A percentile compares a stretch with the other conserved stretches of the same genome.
phyloP scores from a whole-genome alignment of 2,888 invertebrate species.

The Aplocera efformata region DNA sequence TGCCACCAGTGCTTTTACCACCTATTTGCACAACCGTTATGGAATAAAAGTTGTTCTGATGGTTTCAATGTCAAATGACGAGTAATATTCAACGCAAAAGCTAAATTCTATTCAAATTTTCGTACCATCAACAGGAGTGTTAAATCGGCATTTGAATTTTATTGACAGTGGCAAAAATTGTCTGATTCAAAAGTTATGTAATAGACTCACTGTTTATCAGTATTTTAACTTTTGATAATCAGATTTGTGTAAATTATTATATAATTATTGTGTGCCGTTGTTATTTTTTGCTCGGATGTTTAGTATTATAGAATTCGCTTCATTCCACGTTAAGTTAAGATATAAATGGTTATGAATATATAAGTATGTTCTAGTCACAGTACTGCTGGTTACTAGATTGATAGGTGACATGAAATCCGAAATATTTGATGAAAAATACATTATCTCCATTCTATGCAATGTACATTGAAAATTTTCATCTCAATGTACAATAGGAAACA shows the following conservation, averaged over 20 bases:
- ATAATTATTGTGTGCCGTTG: slow-evolving; percentile 28
- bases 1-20: too few relatives aligned
- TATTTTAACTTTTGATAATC: too few relatives aligned
- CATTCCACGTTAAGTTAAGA: slow-evolving; percentile 41
- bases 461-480: too few relatives aligned
- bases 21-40: too few relatives aligned
- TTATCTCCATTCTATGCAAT: too few relatives aligned
- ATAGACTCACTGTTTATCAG: slow-evolving; percentile 1
- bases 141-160: too few relatives aligned
- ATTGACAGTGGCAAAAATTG: neutral
- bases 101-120: too few relatives aligned
- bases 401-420: slow-evolving; percentile 1
- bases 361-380: slow-evolving; percentile 67
- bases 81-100: too few relatives aligned
- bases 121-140: too few relatives aligned
- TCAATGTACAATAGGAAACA: too few relatives aligned
- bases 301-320: slow-evolving; percentile 32
- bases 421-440: slow-evolving; percentile 10
- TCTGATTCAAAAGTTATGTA: slow-evolving; percentile 2
- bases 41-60: too few relatives aligned
- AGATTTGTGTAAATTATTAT: slow-evolving; percentile 11
- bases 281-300: slow-evolving; percentile 39
- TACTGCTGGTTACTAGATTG: slow-evolving; percentile 59
- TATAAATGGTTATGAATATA: slow-evolving; percentile 22
- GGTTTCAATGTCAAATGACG: too few relatives aligned